Evolutionary conservation across 2,797 vertebrate species (phyloP).

Genomic region (Lutjanus campechanus): DNA sequence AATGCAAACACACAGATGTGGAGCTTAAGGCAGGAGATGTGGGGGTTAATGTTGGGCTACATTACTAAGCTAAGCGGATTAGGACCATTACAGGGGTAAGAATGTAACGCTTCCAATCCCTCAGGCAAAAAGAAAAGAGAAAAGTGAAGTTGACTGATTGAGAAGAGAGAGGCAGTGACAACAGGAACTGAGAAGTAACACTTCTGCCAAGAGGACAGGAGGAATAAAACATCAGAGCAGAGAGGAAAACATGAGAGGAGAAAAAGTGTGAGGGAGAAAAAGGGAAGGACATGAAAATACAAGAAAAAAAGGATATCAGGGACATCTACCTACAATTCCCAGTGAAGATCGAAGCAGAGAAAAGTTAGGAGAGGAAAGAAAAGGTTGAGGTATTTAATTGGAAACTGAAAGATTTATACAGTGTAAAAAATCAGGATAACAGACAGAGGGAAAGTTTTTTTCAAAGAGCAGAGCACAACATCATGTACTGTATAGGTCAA

Average conservation of each 20-base stretch:
- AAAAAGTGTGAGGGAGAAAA: neutral
- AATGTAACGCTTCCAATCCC: conserved; percentile 48
- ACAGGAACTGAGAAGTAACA: conserved; percentile 18
- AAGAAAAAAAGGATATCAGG: neutral
- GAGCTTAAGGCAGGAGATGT: conserved; percentile 12
- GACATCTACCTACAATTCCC: neutral
- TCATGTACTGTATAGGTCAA: neutral
- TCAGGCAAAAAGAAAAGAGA: conserved; percentile 23
- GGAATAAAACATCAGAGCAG: neutral
- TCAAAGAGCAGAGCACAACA: neutral
- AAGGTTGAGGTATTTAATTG: neutral
- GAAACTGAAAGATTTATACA: neutral
- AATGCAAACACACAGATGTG: conserved; percentile 18
- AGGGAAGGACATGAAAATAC: neutral
- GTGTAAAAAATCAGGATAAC: neutral
- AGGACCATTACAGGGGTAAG: conserved; percentile 64
- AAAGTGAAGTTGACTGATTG: conserved; percentile 40
- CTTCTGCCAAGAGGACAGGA: neutral
- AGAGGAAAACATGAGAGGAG: neutral
- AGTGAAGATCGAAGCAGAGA: neutral
- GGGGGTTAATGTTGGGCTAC: conserved; percentile 61
- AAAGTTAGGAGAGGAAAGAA: neutral
- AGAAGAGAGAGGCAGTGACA: neutral
- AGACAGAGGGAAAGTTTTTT: neutral
- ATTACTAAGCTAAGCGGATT: conserved; percentile 70